Percentiles rank a stretch among this genome's conserved stretches.
These are phyloP conservation scores for Pangasius mekongensis DNA, from an alignment of 2,797 vertebrate species.

Conservation along the genomic window DNA sequence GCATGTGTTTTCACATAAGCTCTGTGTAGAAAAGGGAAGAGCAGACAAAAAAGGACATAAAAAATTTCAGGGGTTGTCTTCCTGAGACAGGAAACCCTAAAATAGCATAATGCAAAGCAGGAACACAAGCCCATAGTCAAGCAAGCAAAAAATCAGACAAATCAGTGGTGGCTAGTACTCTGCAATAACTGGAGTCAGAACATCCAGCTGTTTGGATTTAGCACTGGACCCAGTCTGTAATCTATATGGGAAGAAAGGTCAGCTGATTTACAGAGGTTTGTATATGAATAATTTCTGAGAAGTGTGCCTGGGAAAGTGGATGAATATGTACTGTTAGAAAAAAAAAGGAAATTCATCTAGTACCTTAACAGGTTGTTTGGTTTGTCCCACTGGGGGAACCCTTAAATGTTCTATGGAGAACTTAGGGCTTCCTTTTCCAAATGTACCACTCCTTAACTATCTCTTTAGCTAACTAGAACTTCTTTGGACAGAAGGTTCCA, in stretches of 20 bases:
- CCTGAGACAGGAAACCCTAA: slow-evolving; percentile 59
- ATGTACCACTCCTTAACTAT: neutral
- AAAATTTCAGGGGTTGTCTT: slow-evolving; percentile 47
- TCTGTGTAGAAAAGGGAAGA: slow-evolving; percentile 33
- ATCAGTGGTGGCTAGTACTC: slow-evolving; percentile 20
- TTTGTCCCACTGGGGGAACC: neutral
- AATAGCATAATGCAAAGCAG: slow-evolving; percentile 53
- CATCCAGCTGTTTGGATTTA: slow-evolving; percentile 26
- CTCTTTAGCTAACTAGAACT: neutral
- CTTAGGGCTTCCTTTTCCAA: neutral
- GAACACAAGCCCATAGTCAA: slow-evolving; percentile 30
- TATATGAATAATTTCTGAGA: neutral
- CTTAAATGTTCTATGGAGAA: neutral
- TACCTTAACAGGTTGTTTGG: neutral
- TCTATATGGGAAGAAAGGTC: neutral
- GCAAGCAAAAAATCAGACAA: slow-evolving; percentile 36
- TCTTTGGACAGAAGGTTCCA: neutral
- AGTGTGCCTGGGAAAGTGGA: neutral
- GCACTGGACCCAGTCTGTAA: neutral
- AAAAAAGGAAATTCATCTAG: neutral
- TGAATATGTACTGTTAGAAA: neutral
- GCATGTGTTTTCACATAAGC: slow-evolving; percentile 19
- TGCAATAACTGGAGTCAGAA: slow-evolving; percentile 27
- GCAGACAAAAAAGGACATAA: slow-evolving; percentile 21
- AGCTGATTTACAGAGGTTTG: neutral